Evolutionary conservation across 2,797 vertebrate genomes (phyloP).

Genomic region (Heterohyrax brucei): DNA sequence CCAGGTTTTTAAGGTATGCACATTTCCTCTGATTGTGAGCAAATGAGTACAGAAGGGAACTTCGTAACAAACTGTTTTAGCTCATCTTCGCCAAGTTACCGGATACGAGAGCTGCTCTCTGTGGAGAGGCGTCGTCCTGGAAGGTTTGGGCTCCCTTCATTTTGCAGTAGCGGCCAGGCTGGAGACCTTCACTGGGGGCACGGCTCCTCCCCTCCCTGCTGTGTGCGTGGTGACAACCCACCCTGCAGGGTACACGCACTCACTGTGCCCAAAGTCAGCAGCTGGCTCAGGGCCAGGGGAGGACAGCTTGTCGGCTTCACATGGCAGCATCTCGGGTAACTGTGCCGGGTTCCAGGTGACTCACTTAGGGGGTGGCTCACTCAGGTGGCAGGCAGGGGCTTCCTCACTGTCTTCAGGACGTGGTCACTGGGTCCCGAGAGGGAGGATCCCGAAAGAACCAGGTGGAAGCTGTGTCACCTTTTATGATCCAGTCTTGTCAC

Average conservation of each 20-base stretch:
- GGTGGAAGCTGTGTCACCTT: background rate
- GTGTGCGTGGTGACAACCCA: too few relatives aligned
- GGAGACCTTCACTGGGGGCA: background rate
- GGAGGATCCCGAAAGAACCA: too few relatives aligned
- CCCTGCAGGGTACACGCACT: too few relatives aligned
- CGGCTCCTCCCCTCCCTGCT: too few relatives aligned
- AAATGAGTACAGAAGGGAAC: background rate
- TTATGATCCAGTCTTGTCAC: too few relatives aligned
- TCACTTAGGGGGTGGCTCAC: background rate
- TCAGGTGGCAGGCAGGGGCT: background rate
- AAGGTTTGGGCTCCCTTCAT: fast-evolving
- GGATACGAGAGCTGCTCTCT: background rate
- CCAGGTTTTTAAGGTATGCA: background rate
- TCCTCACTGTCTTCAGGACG: too few relatives aligned
- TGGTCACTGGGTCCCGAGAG: background rate
- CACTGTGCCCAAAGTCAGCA: background rate
- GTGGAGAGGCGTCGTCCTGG: too few relatives aligned
- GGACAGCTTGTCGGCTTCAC: background rate
- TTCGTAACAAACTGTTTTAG: fast-evolving
- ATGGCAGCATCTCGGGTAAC: background rate
- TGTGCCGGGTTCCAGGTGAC: too few relatives aligned
- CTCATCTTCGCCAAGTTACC: fast-evolving
- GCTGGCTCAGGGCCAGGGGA: background rate
- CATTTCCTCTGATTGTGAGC: background rate
- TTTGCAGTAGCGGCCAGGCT: background rate